phyloP scores from a whole-genome alignment of 2,888 invertebrate genomes.

The Standfussiana lucernea region DNA sequence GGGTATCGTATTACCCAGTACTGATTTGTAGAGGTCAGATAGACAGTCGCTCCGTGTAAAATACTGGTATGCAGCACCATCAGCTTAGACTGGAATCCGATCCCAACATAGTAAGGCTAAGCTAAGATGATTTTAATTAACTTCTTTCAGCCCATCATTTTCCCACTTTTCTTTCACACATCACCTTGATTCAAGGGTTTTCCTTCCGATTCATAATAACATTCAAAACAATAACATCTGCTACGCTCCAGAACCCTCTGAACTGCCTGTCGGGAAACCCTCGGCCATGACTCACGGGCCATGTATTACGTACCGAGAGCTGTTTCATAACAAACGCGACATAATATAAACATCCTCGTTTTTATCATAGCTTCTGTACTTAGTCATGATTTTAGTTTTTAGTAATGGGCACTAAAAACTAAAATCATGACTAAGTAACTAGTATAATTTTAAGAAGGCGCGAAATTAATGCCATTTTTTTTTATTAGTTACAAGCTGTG shows the following conservation, averaged over 20 bases:
- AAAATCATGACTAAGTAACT: too few relatives aligned
- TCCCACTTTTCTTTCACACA: neutral
- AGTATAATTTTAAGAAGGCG: neutral
- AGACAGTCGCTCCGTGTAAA: too few relatives aligned
- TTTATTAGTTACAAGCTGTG: neutral
- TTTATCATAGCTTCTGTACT: slow-evolving; percentile 13
- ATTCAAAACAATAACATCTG: slow-evolving; percentile 1
- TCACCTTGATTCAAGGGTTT: neutral
- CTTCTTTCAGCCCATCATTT: neutral
- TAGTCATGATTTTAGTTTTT: slow-evolving; percentile 21
- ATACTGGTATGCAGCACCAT: too few relatives aligned
- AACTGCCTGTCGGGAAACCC: slow-evolving; percentile 35
- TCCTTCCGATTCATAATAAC: neutral
- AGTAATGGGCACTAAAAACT: too few relatives aligned
- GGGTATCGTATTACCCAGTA: too few relatives aligned
- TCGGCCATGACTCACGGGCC: slow-evolving; percentile 35
- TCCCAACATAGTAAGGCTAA: too few relatives aligned
- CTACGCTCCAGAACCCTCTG: neutral
- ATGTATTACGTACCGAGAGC: slow-evolving; percentile 10
- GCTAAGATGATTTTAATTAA: too few relatives aligned
- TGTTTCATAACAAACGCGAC: slow-evolving; percentile 33
- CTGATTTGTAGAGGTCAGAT: too few relatives aligned
- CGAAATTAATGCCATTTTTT: neutral
- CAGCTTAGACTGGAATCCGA: too few relatives aligned
- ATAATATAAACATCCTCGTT: slow-evolving; percentile 34